Base-by-base conservation (phyloP, 2,888 invertebrate genomes). In the Gortyna flavago region DNA sequence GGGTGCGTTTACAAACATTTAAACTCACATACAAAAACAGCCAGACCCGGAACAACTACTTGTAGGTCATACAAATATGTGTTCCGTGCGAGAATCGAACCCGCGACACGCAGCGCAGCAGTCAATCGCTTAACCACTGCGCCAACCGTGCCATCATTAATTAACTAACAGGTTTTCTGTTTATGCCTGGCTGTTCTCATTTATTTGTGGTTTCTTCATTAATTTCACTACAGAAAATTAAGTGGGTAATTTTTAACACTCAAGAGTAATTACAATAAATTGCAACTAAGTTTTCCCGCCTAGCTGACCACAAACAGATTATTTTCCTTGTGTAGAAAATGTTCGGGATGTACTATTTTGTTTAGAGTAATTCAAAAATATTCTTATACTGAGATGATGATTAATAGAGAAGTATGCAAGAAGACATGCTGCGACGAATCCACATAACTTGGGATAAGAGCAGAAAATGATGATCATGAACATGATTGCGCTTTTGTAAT, bases 401-500 rank as follows among this genome's bases (percentile, higher is more conserved):
- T 13, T 57, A 4, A n/a, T 57, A n/a, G 25, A 57, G 4, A n/a
- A 57, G 9, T 29, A 29, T 29, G 13, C 2, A 13, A 29, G 7
- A 59, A 13, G 16, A 16, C 16, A 7, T 59, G 7, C 16, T 29
- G 29, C 5, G 16, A 29, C 16, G 29, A 11, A 11, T 1, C 16
- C 6, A 29, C 16, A 16, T 59, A 29, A 57, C 1, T 54, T 57
- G 16, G 29, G 59, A 16, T n/a, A 57, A 57, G 13, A 0, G n/a
- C 5, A n/a, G 5, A 7, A 7, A 29, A 57, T 57, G n/a, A n/a
- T 57, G n/a, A 59, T 7, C 7, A 59, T 29, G 16, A 29, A 38
- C 1, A 11, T 35, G 11, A 51, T 59, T 51, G 7, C 29, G 76
- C 76, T 79, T 59, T 51, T 79, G 59, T 61, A 51, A 51, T 29